Percentiles rank a stretch among this genome's conserved stretches.
These are phyloP conservation scores for Blastomussa wellsi DNA, from an alignment of 92 coral and sea anemone genomes.

Conservation along the genomic window DNA sequence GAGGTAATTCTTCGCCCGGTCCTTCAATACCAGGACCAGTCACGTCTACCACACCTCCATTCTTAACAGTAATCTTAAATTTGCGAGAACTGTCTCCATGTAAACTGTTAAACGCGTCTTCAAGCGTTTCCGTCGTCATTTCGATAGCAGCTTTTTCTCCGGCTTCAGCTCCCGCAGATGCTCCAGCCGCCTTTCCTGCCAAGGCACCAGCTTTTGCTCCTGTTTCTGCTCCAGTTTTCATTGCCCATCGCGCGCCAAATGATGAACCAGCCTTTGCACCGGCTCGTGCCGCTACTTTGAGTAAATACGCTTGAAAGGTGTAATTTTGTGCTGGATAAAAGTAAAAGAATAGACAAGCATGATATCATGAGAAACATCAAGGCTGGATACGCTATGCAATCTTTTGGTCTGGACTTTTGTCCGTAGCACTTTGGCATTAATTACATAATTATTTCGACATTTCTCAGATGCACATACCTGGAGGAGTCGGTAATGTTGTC, in stretches of 20 bases:
- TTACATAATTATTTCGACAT: too few species aligned
- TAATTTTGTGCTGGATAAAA: not conserved
- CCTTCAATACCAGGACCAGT: conserved; percentile 46
- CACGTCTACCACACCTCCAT: conserved; percentile 7
- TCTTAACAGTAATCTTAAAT: conserved; percentile 15
- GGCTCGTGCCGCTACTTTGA: conserved; percentile 13
- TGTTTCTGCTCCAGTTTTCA: conserved; percentile 41
- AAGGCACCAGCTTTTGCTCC: conserved; percentile 60
- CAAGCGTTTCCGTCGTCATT: conserved; percentile 1
- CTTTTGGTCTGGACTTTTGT: too few species aligned
- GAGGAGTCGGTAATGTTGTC: conserved; percentile 7
- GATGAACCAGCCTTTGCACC: conserved; percentile 45
- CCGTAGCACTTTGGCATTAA: too few species aligned
- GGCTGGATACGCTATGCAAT: too few species aligned
- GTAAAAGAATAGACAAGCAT: not conserved
- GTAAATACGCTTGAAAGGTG: not conserved
- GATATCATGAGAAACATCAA: too few species aligned
- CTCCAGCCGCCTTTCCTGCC: conserved; percentile 53
- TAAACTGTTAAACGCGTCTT: conserved; percentile 15
- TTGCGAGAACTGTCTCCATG: conserved; percentile 19
- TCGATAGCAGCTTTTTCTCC: conserved; percentile 27
- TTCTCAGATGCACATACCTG: too few species aligned
- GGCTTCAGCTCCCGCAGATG: conserved; percentile 57
- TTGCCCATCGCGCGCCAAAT: conserved; percentile 54
- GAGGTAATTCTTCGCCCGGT: conserved; percentile 21